Evolutionary conservation across 1,140 invertebrate genomes (phyloP), one percentile per base, ranked within the genome.

Genomic region (Diachasmimorpha longicaudata): DNA sequence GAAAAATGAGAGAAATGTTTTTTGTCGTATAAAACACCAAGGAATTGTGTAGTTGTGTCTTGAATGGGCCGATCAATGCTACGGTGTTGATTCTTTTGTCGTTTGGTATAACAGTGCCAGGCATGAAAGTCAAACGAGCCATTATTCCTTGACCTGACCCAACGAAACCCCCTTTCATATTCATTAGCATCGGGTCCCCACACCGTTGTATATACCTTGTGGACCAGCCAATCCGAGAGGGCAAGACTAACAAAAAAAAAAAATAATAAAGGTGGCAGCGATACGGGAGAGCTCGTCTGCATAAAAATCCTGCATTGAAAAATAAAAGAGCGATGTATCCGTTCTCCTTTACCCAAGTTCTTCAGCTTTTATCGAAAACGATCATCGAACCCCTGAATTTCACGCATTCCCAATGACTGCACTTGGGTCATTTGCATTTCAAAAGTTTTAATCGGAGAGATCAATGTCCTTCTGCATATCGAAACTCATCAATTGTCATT

Each of bases 81-180:
- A 70, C 67, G 21, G 68, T 39, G 42, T 71, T 48, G 68, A 46
- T 78, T 81, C 80, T 83, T 86, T 86, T 84, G 83, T 86, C 81
- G 75, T 66, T 39, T 71, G 75, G 19, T 70, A 52, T 19, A 21
- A 37, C 19, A 75, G 39, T 23, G 77, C 13, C 75, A 72, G 68
- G 75, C 80, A 85, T 88, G 85, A 83, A 89, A 89, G 85, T 87
- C 85, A 88, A 88, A 87, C 83, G 81, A 85, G 77, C 76, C 82
- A 89, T 89, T 88, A 88, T 88, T 86, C 85, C 86, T 88, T 88
- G 86, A 89, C 85, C 87, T 87, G 87, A 87, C 85, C 87, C 82
- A 89, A 87, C 81, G 81, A 81, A 85, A 81, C 79, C 81, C 81
- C 81, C 82, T 87, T 68, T 87, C 83, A 86, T 88, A 89, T 89